A percentile compares a stretch with the other conserved stretches of the same genome.
These are phyloP conservation scores for Lepidonotus clava DNA, from an alignment of 2,888 invertebrate genomes.

Conservation along the genomic window DNA sequence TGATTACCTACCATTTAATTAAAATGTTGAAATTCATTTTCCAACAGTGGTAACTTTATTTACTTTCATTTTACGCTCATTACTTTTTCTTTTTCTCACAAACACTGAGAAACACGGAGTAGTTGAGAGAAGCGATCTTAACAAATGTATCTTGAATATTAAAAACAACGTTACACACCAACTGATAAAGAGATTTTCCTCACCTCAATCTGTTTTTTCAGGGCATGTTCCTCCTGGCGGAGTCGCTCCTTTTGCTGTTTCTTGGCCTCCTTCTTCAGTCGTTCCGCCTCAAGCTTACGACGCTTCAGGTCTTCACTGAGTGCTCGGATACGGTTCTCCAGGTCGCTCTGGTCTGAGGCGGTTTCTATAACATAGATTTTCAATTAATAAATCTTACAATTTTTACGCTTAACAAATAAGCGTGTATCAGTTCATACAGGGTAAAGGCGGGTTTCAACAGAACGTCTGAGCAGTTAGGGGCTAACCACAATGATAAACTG, in stretches of 20 bases:
- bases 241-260: conserved; percentile 81
- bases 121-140: neutral
- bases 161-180: neutral
- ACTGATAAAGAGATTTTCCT: neutral
- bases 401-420: no score
- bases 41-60: neutral
- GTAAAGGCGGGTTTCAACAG: no score
- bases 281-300: conserved; percentile 81
- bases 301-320: conserved; percentile 82
- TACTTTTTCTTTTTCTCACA: no score
- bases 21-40: neutral
- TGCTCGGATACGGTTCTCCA: conserved; percentile 82
- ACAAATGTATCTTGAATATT: neutral
- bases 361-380: no score
- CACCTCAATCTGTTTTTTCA: conserved; percentile 82
- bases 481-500: no score
- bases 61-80: neutral
- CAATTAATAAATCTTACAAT: no score
- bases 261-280: conserved; percentile 81
- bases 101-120: neutral
- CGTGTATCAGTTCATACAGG: no score
- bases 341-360: conserved; percentile 82
- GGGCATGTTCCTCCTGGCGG: conserved; percentile 81
- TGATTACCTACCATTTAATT: no score
- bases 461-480: no score